Conservation (phyloP, 2,797 vertebrate genomes). For the Chaenodraco wilsoni region DNA sequence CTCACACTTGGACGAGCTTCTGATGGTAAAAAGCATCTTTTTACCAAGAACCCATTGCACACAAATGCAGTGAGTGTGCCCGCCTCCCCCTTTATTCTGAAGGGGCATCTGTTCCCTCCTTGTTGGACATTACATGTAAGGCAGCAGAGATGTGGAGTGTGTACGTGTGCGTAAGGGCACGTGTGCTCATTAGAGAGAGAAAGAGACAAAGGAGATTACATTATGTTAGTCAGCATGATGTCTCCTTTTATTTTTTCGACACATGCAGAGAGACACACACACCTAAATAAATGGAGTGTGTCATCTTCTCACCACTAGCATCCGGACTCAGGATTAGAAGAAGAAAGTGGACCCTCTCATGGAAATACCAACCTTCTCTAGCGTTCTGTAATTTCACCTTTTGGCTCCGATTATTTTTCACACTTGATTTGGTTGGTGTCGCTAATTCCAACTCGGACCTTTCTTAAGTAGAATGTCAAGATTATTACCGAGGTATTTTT, state of each 20-base stretch:
- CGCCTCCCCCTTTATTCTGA: constrained; percentile 43
- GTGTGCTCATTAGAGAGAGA: constrained; percentile 25
- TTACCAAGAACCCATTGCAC: constrained; percentile 56
- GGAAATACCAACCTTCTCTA: constrained; percentile 38
- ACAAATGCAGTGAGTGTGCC: constrained; percentile 50
- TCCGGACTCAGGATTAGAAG: constrained; percentile 32
- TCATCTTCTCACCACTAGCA: constrained; percentile 32
- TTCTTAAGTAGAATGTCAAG: constrained; percentile 56
- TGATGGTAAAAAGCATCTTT: constrained; percentile 43
- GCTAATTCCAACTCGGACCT: constrained; percentile 37
- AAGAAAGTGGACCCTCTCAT: constrained; percentile 21
- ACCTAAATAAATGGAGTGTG: constrained; percentile 17
- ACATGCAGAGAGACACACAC: constrained; percentile 23
- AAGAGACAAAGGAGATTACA: constrained; percentile 47
- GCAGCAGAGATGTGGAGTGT: constrained; percentile 28
- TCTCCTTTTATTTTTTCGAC: constrained; percentile 12
- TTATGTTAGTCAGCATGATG: constrained; percentile 54
- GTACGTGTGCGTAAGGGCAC: background rate
- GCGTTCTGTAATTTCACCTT: constrained; percentile 27
- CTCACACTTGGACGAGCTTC: constrained; percentile 45
- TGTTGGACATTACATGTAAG: constrained; percentile 44
- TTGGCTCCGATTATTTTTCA: constrained; percentile 29
- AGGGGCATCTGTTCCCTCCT: constrained; percentile 58
- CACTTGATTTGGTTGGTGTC: constrained; percentile 6
- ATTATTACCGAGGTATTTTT: constrained; percentile 54